Percentiles rank a stretch among this genome's conserved stretches.
Evolutionary conservation across 2,797 vertebrate genomes (phyloP).

Genomic region (Myiotriccus ornatus): DNA sequence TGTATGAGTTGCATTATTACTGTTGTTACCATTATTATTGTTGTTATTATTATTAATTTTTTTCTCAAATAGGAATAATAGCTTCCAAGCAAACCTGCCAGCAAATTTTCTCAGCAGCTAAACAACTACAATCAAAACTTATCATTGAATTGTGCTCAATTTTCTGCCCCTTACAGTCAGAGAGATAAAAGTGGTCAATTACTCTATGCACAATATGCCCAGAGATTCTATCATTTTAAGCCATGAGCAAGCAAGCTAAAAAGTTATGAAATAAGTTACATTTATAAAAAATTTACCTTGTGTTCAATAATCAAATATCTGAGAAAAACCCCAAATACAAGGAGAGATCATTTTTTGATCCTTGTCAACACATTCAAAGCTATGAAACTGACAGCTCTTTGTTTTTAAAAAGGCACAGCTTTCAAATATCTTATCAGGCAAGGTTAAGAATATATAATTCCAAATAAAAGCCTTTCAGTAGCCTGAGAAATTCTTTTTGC

Average conservation of each 20-base stretch:
- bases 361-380: slow-evolving; percentile 30
- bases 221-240: neutral
- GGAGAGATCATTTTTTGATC: neutral
- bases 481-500: slow-evolving; percentile 63
- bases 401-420: slow-evolving; percentile 50
- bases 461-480: slow-evolving; percentile 59
- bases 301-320: neutral
- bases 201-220: neutral
- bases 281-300: neutral
- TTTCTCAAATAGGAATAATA: neutral
- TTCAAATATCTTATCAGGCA: slow-evolving; percentile 45
- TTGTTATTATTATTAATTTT: neutral
- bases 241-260: neutral
- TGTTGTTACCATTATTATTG: neutral
- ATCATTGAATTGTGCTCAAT: slow-evolving; percentile 1
- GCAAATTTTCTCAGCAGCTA: slow-evolving; percentile 32
- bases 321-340: neutral
- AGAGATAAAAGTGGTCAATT: neutral
- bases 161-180: slow-evolving; percentile 27
- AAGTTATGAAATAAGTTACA: neutral
- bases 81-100: neutral
- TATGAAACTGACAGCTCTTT: slow-evolving; percentile 42
- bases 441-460: slow-evolving; percentile 61
- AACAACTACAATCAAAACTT: slow-evolving; percentile 53
- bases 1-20: neutral